Evolutionary conservation across 2,888 invertebrate species (phyloP).

Genomic region (Masnerella sp.): DNA sequence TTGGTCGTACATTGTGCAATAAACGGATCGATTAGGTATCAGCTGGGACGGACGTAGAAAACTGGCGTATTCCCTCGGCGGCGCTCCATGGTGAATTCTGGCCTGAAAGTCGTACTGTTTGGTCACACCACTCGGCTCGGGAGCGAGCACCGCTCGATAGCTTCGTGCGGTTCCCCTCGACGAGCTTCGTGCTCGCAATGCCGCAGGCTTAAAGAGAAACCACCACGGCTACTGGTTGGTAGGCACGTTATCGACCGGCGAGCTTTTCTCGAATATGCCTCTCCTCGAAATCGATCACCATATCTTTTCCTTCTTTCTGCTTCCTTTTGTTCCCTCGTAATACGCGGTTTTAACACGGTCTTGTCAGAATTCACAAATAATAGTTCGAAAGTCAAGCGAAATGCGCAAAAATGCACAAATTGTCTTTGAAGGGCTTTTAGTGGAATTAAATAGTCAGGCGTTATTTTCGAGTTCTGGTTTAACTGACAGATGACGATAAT

Average conservation of each 20-base stretch:
- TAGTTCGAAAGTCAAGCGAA: too few relatives aligned
- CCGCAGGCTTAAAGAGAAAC: conserved; percentile 76
- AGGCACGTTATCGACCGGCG: conserved; percentile 65
- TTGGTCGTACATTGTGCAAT: not conserved
- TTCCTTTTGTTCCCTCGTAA: conserved; percentile 5
- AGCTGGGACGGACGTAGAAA: conserved; percentile 16
- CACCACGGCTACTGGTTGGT: conserved; percentile 57
- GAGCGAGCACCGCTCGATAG: conserved; percentile 74
- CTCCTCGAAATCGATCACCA: conserved; percentile 55
- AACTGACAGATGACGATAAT: too few relatives aligned
- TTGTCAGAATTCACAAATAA: too few relatives aligned
- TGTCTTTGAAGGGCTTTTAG: too few relatives aligned
- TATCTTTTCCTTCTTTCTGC: conserved; percentile 17
- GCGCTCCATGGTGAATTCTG: conserved; percentile 63
- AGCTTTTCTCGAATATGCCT: conserved; percentile 55
- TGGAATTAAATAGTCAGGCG: too few relatives aligned
- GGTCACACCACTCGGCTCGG: conserved; percentile 67
- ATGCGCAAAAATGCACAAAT: too few relatives aligned
- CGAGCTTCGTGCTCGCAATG: conserved; percentile 74
- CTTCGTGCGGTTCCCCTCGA: conserved; percentile 74
- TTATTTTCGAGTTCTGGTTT: too few relatives aligned
- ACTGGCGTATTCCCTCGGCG: conserved; percentile 20
- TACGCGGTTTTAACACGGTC: too few relatives aligned
- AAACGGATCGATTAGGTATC: conserved; percentile 7
- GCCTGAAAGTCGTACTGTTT: conserved; percentile 66